Evolutionary conservation across 2,888 invertebrate species (phyloP).

Genomic region (Torymus tubicola): DNA sequence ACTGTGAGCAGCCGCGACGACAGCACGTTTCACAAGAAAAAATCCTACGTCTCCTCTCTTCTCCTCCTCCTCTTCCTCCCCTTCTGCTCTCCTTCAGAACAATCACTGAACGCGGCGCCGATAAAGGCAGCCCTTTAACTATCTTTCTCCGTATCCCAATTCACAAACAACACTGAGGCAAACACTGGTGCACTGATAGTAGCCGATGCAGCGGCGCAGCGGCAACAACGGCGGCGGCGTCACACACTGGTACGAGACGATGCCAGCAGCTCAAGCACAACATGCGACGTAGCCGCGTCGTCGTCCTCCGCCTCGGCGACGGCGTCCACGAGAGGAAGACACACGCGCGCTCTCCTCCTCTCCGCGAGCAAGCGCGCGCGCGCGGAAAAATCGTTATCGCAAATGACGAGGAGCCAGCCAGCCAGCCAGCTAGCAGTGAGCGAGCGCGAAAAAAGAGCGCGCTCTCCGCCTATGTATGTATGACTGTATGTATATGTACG

Average conservation of each 20-base stretch:
- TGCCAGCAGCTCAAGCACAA: no score
- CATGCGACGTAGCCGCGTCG: no score
- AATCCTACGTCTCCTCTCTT: not conserved
- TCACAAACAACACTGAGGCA: no score
- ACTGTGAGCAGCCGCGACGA: conserved; percentile 55
- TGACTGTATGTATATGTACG: not conserved
- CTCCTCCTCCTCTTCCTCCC: conserved; percentile 1
- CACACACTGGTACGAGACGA: no score
- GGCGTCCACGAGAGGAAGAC: not conserved
- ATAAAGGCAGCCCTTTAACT: not conserved
- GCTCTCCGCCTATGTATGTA: no score
- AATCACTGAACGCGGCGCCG: no score
- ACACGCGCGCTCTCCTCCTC: conserved; percentile 17
- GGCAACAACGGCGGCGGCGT: no score
- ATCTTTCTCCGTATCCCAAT: no score
- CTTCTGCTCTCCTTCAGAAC: not conserved
- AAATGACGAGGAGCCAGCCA: conserved; percentile 19
- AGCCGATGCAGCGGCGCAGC: not conserved
- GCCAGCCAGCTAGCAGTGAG: conserved; percentile 18
- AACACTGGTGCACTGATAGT: not conserved
- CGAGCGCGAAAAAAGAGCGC: conserved; percentile 18
- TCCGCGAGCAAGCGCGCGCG: not conserved
- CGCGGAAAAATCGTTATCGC: conserved; percentile 56
- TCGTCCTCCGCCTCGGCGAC: no score
- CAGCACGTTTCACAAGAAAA: conserved; percentile 44